Percentiles rank a stretch among this genome's conserved stretches.
Conservation (phyloP, 2,888 invertebrate species). For the Mimachlamys varia region DNA sequence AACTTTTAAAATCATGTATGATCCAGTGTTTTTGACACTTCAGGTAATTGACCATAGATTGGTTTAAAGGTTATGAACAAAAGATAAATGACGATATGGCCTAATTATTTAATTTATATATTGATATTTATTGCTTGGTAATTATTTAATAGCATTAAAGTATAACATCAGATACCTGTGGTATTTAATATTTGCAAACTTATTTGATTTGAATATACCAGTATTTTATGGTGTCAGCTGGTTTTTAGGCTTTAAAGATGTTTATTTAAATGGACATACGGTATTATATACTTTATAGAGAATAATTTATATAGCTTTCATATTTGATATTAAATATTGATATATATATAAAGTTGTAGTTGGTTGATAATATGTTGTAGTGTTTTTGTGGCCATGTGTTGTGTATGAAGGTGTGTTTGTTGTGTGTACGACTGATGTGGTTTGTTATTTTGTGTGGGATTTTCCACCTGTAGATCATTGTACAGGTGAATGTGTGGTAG, state of each 20-base stretch:
- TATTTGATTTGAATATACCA: background rate
- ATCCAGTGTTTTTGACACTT: background rate
- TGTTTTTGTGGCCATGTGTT: background rate
- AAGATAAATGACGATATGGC: background rate
- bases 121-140: conserved; percentile 14
- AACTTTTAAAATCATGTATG: too few species aligned
- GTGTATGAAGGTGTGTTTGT: background rate
- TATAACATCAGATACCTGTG: background rate
- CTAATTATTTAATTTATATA: background rate
- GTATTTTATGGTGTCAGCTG: background rate
- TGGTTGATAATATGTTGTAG: background rate
- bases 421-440: background rate
- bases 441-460: background rate
- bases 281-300: background rate
- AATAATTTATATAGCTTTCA: background rate
- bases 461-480: background rate
- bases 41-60: background rate
- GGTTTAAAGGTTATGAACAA: too few species aligned
- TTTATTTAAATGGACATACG: background rate
- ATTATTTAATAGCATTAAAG: conserved; percentile 15
- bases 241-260: background rate
- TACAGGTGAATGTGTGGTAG: background rate
- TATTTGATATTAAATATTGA: conserved; percentile 18
- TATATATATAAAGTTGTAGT: background rate
- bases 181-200: background rate